phyloP scores from a whole-genome alignment of 2,113 vertebrate genomes.

The Manacus vitellinus region DNA sequence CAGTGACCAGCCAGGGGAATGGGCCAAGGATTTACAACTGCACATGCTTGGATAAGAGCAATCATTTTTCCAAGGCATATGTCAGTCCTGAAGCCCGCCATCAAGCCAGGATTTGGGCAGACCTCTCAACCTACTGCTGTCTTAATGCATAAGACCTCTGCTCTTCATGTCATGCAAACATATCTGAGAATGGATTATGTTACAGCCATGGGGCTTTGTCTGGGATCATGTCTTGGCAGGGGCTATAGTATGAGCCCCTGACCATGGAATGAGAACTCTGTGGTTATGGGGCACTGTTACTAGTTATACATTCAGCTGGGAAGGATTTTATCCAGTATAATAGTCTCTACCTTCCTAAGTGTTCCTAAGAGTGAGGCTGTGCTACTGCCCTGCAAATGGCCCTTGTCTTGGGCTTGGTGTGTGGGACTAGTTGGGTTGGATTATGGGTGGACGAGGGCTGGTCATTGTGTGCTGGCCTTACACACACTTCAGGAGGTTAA shows the following conservation, averaged over 20 bases:
- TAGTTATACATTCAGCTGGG: not conserved
- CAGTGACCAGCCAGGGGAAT: not conserved
- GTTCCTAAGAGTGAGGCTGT: not conserved
- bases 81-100: not conserved
- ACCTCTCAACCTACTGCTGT: not conserved
- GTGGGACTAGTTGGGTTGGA: not conserved
- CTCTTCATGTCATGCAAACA: not conserved
- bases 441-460: not conserved
- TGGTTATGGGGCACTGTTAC: too few species aligned
- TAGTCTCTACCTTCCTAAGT: not conserved
- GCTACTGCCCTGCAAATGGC: not conserved
- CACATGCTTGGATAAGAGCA: not conserved
- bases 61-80: not conserved
- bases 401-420: not conserved
- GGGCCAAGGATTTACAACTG: not conserved
- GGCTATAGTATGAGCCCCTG: rapidly evolving
- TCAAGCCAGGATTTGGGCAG: not conserved
- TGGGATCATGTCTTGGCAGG: not conserved
- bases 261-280: not conserved
- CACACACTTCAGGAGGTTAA: not conserved
- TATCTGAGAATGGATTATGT: not conserved
- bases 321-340: not conserved
- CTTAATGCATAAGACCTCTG: not conserved
- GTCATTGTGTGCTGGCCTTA: not conserved
- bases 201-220: not conserved